phyloP scores from a whole-genome alignment of 1,140 invertebrate genomes.

The Luehdorfia chinensis region DNA sequence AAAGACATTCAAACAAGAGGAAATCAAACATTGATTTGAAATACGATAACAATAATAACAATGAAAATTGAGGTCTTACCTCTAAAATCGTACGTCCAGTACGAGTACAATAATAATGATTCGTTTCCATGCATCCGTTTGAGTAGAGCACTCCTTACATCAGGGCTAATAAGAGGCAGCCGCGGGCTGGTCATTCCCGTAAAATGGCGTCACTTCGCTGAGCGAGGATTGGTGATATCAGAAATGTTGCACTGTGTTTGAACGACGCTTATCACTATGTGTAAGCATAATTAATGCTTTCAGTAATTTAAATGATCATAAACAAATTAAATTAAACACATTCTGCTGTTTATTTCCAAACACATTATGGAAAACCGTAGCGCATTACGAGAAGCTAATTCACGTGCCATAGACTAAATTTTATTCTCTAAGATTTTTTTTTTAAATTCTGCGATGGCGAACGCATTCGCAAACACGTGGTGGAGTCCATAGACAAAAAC shows the following conservation, averaged over 20 bases:
- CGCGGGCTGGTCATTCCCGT: conserved; percentile 77
- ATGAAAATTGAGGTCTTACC: conserved; percentile 44
- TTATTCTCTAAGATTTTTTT: conserved; percentile 40
- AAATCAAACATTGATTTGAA: conserved; percentile 66
- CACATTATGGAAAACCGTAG: conserved; percentile 65
- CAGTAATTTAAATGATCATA: conserved; percentile 37
- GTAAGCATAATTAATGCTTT: conserved; percentile 53
- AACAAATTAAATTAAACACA: conserved; percentile 44
- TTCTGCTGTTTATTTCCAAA: conserved; percentile 70
- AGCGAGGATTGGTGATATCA: conserved; percentile 70
- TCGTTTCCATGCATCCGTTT: conserved; percentile 73
- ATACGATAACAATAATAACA: conserved; percentile 51
- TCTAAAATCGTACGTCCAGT: conserved; percentile 74
- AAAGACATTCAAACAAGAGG: conserved; percentile 68
- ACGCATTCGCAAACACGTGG: conserved; percentile 46
- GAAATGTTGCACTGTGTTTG: conserved; percentile 48
- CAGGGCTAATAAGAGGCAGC: conserved; percentile 71
- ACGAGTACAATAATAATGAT: conserved; percentile 68
- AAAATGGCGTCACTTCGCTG: conserved; percentile 76
- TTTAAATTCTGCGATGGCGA: conserved; percentile 33
- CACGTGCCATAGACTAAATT: conserved; percentile 62
- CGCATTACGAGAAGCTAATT: conserved; percentile 72
- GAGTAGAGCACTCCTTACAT: conserved; percentile 65
- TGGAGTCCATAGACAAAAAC: conserved; percentile 41
- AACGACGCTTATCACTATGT: conserved; percentile 44